Base-by-base conservation (phyloP, 2,888 invertebrate species). In the Drosophila mimetica region DNA sequence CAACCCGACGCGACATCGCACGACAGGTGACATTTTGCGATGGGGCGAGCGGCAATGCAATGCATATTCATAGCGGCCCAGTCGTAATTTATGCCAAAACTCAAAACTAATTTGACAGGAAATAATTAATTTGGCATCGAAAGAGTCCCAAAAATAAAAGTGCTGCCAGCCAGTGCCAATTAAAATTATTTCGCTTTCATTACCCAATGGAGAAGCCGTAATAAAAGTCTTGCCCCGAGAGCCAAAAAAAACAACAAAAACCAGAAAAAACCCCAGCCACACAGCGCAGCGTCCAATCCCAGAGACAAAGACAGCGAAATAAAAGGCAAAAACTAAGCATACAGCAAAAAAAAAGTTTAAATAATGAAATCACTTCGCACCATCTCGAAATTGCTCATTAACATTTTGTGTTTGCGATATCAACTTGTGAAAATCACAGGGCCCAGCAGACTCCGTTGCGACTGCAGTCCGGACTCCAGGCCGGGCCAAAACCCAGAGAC, bases 341-440 rank as follows among this genome's bases (percentile, higher is more conserved):
- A 25, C n/a, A 18, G 4, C 2, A n/a, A 20, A 53, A 55, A 75
- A 69, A 71, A 80, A 85, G 85, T 85, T 87, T 81, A 87, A 87
- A 86, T 86, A 86, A 86, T 86, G 90, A 91, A 90, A 91, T 91
- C 91, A 91, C 79, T 91, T 91, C 91, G 91, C 91, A 91, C 91
- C 90, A 91, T 91, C 91, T 91, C 90, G 79, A 91, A 91, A 91
- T 91, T 91, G 91, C 91, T 91, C 91, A 91, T 91, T 91, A 91
- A 91, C 91, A 91, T 91, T 91, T 91, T 91, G 90, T 90, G 91
- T 91, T 91, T 87, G 89, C 86, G 89, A 90, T 91, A 91, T 91
- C 91, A 90, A 86, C 89, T 91, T 91, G 91, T 91, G 91, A 91
- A 91, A 91, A 91, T 91, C 91, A 72, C 77, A 76, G 73, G 71